Evolutionary conservation across 2,888 invertebrate species (phyloP), one percentile per base, ranked within the genome.

Genomic region (Linyphia triangularis): DNA sequence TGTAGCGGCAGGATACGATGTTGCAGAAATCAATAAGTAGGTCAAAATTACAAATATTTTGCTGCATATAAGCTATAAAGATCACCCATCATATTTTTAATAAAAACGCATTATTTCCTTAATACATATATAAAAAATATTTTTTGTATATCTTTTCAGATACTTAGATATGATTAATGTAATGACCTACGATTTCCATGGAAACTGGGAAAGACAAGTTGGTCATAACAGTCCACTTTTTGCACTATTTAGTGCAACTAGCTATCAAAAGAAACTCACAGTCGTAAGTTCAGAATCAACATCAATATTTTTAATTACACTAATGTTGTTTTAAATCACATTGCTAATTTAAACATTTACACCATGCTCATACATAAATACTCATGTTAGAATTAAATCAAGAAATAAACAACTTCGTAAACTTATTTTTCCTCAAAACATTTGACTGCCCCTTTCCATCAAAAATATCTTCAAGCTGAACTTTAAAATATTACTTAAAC

Each of bases 141-240:
- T 65, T 9, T 19, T n/a, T n/a, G n/a, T n/a, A n/a, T n/a, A n/a
- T n/a, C n/a, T n/a, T 43, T 77, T 40, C 43, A 91, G 91, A 70
- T 89, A 91, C 92, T 94, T 98, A 92, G 98, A 98, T 93, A 97
- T 96, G 92, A 97, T 98, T 92, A 98, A 97, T 92, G 96, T 98
- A 10, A 97, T 98, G 97, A 97, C 97, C 0, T 98, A 98, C 92
- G 98, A 98, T 92, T 98, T 98, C 94, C 97, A 97, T 92, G 98
- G 98, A 0, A 97, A 97, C 92, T 98, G 97, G 97, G 97, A 98
- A 92, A 94, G 97, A 88, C 96, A 96, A 90, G 97, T 98, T 1
- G 97, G 97, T 5, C 98, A 98, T 93, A 98, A 98, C 93, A 96
- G 97, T 78, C 98, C 98, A 0, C 94, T 98, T 0, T 97, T 95